These are phyloP conservation scores for Lordiphosa mommai DNA, from an alignment of 1,140 invertebrate species.

Conservation along the genomic window DNA sequence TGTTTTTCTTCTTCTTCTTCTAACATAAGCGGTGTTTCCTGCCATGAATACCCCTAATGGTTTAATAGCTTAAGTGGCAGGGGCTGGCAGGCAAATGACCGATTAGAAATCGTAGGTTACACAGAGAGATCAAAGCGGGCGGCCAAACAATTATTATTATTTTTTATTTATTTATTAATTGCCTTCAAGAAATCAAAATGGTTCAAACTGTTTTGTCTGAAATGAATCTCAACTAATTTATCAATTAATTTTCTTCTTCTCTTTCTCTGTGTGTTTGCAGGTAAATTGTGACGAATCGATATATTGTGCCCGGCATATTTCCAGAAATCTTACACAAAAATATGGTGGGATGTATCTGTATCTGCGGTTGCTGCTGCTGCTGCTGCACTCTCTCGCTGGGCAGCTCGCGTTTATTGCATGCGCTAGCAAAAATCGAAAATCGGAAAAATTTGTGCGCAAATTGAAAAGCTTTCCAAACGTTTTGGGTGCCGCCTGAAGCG, in stretches of 20 bases:
- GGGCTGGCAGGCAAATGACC: constrained; percentile 62
- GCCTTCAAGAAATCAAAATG: constrained; percentile 37
- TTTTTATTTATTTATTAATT: constrained; percentile 30
- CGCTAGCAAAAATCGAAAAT: constrained; percentile 14
- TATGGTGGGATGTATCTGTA: too few relatives aligned
- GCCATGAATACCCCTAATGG: constrained; percentile 11
- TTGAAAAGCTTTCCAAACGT: constrained; percentile 71
- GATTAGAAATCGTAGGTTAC: constrained; percentile 63
- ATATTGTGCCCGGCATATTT: too few relatives aligned
- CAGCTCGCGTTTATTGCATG: neutral
- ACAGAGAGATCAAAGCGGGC: constrained; percentile 28
- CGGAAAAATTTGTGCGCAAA: constrained; percentile 51
- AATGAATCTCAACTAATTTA: constrained; percentile 18
- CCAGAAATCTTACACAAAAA: too few relatives aligned
- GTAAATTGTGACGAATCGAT: constrained; percentile 57
- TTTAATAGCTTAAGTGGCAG: too few relatives aligned
- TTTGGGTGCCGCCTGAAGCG: constrained; percentile 26
- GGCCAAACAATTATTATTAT: constrained; percentile 22
- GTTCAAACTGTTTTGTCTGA: too few relatives aligned
- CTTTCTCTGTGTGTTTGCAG: constrained; percentile 48
- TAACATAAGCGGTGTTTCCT: constrained; percentile 30
- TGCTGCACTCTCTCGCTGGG: too few relatives aligned
- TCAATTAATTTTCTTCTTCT: constrained; percentile 27
- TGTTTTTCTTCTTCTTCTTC: too few relatives aligned
- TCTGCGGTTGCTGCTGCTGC: too few relatives aligned